Base-by-base conservation (phyloP, 2,797 vertebrate genomes). In the Melanitta fusca region DNA sequence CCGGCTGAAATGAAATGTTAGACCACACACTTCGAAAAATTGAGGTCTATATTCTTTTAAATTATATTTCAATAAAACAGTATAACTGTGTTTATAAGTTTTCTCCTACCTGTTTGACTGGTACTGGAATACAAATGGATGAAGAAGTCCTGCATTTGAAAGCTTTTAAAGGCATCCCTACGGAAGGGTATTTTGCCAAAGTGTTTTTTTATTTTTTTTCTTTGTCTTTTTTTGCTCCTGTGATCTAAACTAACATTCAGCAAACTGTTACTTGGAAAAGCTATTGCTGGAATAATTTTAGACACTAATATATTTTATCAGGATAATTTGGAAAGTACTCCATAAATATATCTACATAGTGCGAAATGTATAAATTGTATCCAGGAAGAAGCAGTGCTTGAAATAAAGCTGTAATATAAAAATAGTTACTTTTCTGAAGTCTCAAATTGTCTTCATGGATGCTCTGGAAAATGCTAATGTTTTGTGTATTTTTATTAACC, bases 351-450 rank as follows among this genome's bases (percentile, higher is more conserved):
- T 61, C n/a, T 64, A 84, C 68, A 4, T 88, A 92, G 36, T 88
- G 54, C 60, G 73, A 95, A 97, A 86, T 92, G 80, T 91, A 54
- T 91, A 92, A 97, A 97, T 85, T 95, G 77, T 95, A 96, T 92
- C 64, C 82, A 80, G 85, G 64, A 84, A 96, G 92, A 97, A 97
- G 65, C 54, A 91, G 86, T 96, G 80, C 89, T 97, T 97, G 91
- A 97, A 97, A 97, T 97, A 97, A 98, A 98, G 64, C 75, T 95
- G 38, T 96, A 95, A 66, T 96, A 96, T 80, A 93, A 96, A 96
- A 97, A 81, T 83, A 91, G 41, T 82, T 91, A 25, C 27, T 95
- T 95, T 93, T 93, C 72, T 85, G 60, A 93, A 84, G 73, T 88
- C 65, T 94, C 71, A 92, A 88, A 69, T 91, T 93, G 88, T 96